Conservation (phyloP, 1,140 invertebrate genomes). For the Chionoecetes opilio region DNA sequence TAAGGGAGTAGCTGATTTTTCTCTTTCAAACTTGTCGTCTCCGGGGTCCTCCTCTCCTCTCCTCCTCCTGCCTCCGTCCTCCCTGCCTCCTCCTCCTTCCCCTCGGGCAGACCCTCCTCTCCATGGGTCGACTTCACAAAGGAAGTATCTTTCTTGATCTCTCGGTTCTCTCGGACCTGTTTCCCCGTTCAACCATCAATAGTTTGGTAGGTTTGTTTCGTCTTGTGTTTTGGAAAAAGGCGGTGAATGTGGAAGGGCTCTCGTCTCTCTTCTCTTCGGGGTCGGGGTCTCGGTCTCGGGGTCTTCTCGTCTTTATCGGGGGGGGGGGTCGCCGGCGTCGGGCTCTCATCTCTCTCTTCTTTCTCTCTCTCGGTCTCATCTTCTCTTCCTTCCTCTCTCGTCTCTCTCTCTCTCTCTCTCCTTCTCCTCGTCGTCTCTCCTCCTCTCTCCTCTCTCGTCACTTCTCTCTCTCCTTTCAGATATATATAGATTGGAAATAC, state of each 20-base stretch:
- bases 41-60: background rate
- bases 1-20: background rate
- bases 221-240: background rate
- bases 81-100: background rate
- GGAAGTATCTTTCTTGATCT: no score
- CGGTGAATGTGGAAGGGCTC: conserved; percentile 39
- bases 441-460: background rate
- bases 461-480: background rate
- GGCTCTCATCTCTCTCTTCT: background rate
- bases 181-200: conserved; percentile 74
- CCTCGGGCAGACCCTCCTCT: background rate
- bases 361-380: conserved; percentile 41
- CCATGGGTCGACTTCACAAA: no score
- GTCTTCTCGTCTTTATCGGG: no score
- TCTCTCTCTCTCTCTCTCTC: conserved; percentile 45
- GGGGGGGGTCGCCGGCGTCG: background rate
- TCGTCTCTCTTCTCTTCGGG: background rate
- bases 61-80: background rate
- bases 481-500: background rate
- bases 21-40: background rate
- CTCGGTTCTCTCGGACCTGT: conserved; percentile 67
- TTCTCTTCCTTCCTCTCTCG: conserved; percentile 38
- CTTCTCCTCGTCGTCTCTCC: conserved; percentile 10
- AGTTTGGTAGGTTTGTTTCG: conserved; percentile 67
- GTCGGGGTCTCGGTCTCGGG: no score